These are phyloP conservation scores for Mythimna pallens DNA, from an alignment of 2,888 invertebrate species.

Conservation along the genomic window DNA sequence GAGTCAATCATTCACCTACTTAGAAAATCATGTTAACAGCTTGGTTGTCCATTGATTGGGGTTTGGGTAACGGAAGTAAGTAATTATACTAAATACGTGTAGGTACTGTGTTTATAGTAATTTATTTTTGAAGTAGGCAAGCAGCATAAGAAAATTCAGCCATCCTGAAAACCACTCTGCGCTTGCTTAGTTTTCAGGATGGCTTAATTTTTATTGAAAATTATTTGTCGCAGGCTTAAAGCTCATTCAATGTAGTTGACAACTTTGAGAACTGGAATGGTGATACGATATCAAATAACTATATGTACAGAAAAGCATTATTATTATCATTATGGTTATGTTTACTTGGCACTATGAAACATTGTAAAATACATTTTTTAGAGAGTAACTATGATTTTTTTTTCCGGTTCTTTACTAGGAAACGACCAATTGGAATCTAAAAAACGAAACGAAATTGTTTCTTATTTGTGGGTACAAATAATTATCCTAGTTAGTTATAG, in stretches of 20 bases:
- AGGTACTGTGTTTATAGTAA: not conserved
- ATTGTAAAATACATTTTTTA: too few relatives aligned
- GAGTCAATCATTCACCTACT: not conserved
- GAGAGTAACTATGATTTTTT: fast-evolving
- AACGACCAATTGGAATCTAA: too few relatives aligned
- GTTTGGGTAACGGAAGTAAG: not conserved
- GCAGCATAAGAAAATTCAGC: too few relatives aligned
- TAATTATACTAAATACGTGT: not conserved
- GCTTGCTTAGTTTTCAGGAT: too few relatives aligned
- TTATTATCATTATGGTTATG: too few relatives aligned
- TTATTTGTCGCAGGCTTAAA: not conserved
- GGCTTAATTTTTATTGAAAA: not conserved
- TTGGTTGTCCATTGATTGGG: not conserved
- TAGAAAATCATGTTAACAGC: not conserved
- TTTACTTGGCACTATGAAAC: too few relatives aligned
- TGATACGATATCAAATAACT: not conserved
- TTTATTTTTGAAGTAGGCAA: not conserved
- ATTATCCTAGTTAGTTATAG: too few relatives aligned
- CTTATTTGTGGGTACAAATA: too few relatives aligned
- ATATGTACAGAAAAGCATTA: not conserved
- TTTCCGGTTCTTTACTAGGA: too few relatives aligned
- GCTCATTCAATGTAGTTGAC: not conserved
- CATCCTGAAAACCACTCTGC: too few relatives aligned
- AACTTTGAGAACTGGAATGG: not conserved
- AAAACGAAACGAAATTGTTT: too few relatives aligned